Percentiles rank a stretch among this genome's conserved stretches.
Conservation (phyloP, 1,140 invertebrate species). For the Pseudomyrmex gracilis region DNA sequence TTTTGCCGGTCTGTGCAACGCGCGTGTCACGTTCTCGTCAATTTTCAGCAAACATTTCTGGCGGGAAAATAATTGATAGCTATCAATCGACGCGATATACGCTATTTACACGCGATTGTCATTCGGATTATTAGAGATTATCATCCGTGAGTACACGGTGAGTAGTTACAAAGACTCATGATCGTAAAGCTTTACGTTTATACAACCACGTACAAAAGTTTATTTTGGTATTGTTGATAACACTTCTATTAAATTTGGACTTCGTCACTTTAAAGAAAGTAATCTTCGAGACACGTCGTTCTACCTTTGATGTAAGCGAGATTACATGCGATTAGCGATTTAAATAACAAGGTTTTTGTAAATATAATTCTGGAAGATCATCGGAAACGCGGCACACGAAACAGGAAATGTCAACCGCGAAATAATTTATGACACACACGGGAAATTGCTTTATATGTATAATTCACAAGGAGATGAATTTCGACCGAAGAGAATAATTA, state of each 20-base stretch:
- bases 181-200: neutral
- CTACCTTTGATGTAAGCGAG: neutral
- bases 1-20: conserved; percentile 12
- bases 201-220: neutral
- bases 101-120: conserved; percentile 22
- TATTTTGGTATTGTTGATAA: too few species aligned
- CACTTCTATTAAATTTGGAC: neutral
- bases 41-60: conserved; percentile 12
- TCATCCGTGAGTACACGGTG: neutral
- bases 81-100: conserved; percentile 11
- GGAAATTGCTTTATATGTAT: conserved; percentile 60
- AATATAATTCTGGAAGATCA: conserved; percentile 11
- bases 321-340: neutral
- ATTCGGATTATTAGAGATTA: conserved; percentile 17
- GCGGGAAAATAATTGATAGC: conserved; percentile 35
- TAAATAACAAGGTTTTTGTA: conserved; percentile 2
- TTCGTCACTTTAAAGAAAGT: neutral
- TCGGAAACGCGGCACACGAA: neutral
- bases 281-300: neutral
- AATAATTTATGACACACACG: conserved; percentile 59
- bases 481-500: conserved; percentile 59
- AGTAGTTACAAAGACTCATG: neutral
- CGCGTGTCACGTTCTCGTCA: neutral
- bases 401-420: conserved; percentile 45
- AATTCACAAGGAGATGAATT: conserved; percentile 61